phyloP scores from a whole-genome alignment of 2,888 invertebrate species.

The Conus canariensis region DNA sequence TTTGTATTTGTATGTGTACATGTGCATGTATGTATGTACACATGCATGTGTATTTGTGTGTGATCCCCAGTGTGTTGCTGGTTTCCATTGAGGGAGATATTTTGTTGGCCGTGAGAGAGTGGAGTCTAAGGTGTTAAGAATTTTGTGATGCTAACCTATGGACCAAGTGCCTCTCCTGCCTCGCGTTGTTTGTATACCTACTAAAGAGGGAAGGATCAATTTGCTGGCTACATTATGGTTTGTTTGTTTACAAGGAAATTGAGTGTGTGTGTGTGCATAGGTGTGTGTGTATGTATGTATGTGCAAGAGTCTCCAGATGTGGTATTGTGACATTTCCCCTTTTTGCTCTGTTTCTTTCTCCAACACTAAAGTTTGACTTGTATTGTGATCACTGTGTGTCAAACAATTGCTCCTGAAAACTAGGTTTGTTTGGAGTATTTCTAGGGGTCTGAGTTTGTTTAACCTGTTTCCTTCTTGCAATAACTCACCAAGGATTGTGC shows the following conservation, averaged over 20 bases:
- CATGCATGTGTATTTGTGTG: background rate
- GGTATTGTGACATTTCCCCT: background rate
- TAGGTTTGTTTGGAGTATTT: too few relatives aligned
- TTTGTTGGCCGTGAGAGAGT: background rate
- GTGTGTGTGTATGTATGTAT: background rate
- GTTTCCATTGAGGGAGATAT: background rate
- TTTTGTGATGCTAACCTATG: conserved; percentile 46
- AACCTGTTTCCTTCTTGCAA: background rate
- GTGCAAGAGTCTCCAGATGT: background rate
- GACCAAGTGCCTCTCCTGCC: conserved; percentile 55
- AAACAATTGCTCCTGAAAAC: background rate
- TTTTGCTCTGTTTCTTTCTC: background rate
- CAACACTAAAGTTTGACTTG: too few relatives aligned
- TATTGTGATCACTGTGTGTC: background rate
- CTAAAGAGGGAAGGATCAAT: conserved; percentile 17
- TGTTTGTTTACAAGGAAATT: background rate
- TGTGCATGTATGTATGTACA: background rate
- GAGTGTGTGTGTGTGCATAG: background rate
- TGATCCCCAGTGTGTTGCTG: background rate
- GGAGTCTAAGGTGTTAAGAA: background rate
- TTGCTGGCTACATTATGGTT: background rate
- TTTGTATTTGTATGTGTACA: background rate
- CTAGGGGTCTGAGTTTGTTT: too few relatives aligned
- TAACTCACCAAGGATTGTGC: background rate
- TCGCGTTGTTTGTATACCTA: conserved; percentile 30